Evolutionary conservation across 2,113 vertebrate genomes (phyloP), one percentile per base, ranked within the genome.

Genomic region (Eonycteris spelaea): DNA sequence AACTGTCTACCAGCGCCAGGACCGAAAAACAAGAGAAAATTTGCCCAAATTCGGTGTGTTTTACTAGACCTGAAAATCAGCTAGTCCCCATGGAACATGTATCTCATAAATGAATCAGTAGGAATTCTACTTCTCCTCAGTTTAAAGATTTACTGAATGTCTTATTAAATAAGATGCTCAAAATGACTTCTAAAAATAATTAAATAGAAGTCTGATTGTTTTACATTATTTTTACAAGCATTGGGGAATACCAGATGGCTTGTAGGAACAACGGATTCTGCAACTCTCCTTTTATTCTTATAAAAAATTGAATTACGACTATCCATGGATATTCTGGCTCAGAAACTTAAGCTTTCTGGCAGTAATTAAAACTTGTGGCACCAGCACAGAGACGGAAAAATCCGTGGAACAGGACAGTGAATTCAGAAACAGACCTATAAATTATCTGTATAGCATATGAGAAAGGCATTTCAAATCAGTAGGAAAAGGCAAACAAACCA

Each of bases 161-260:
- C 86, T 94, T 92, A 48, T 92, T 75, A 97, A 43, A 74, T 43
- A 89, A 30, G 59, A 70, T 93, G 55, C 71, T 92, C 86, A 71
- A 95, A 51, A 53, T 97, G 88, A 95, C 82, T 82, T 93, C 57
- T 61, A 75, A 97, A 97, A 97, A 94, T 92, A 95, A 97, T 88
- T 38, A 93, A 90, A 97, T 87, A 97, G 96, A 86, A 9, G 30
- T 94, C 94, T 97, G 65, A 95, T 96, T 33, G 48, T 92, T 96
- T 97, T 80, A 83, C 18, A 55, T 74, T 93, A 84, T 87, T 79
- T 95, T 80, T 86, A 59, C 77, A 87, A 79, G 65, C 1, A 0
- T 90, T 79, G 35, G 77, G 95, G 96, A 96, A 95, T 71, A 95
- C 78, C 96, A 98, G 97, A 96, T 97, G 93, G 96, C 53, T 95